Evolutionary conservation across 2,113 vertebrate species (phyloP).

Genomic region (Oreochromis spilurus): DNA sequence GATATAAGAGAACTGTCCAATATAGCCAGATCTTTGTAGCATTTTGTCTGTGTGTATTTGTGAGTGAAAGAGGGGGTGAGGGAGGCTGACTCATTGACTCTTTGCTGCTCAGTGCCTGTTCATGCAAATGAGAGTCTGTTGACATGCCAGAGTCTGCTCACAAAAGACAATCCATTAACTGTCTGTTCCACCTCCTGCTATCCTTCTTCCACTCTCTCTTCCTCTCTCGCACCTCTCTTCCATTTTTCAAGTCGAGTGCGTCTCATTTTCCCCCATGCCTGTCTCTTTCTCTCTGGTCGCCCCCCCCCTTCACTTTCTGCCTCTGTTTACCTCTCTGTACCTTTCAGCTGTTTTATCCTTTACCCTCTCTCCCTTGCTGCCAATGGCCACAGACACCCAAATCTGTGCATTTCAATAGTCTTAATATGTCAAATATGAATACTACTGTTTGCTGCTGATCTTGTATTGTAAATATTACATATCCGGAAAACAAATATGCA

Average conservation of each 20-base stretch:
- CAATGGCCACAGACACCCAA: background rate
- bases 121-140: slow-evolving; percentile 61
- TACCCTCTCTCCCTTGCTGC: background rate
- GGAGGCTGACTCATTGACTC: slow-evolving; percentile 58
- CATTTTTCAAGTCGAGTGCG: background rate
- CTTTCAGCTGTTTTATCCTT: background rate
- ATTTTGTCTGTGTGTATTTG: background rate
- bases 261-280: background rate
- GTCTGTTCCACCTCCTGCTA: background rate
- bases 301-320: background rate
- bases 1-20: background rate
- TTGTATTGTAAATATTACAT: background rate
- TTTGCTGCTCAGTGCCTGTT: slow-evolving; percentile 39
- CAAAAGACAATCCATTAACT: slow-evolving; percentile 42
- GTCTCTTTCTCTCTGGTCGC: background rate
- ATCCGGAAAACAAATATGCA: background rate
- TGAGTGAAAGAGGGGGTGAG: background rate
- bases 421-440: background rate
- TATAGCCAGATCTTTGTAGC: background rate
- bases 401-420: background rate
- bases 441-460: background rate
- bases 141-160: slow-evolving; percentile 45
- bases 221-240: background rate
- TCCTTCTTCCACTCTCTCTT: background rate
- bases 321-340: background rate